These are phyloP conservation scores for Yponomeuta plumbellus DNA, from an alignment of 2,888 invertebrate species.

Conservation along the genomic window DNA sequence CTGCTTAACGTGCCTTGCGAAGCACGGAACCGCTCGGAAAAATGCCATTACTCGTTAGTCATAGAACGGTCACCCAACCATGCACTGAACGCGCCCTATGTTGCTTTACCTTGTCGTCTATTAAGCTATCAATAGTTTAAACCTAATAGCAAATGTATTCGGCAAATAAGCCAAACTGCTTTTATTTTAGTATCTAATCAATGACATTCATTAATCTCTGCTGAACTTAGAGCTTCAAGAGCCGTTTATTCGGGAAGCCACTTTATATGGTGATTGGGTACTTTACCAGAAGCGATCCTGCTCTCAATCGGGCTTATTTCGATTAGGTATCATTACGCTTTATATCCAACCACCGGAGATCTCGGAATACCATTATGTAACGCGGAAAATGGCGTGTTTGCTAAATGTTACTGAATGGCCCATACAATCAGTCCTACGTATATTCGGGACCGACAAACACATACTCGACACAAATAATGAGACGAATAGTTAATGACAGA, in stretches of 20 bases:
- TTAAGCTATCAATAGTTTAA: neutral
- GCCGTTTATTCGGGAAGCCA: conserved; percentile 47
- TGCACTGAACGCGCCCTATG: too few relatives aligned
- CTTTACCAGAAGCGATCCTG: conserved; percentile 47
- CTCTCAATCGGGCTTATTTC: conserved; percentile 22
- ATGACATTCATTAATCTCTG: conserved; percentile 52
- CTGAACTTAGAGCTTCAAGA: conserved; percentile 42
- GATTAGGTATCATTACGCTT: conserved; percentile 17
- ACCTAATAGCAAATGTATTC: neutral
- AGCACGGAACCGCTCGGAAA: too few relatives aligned
- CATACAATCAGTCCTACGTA: neutral
- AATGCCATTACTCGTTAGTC: too few relatives aligned
- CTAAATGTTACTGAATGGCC: neutral
- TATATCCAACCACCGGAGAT: conserved; percentile 7
- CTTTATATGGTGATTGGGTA: conserved; percentile 64
- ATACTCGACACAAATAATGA: too few relatives aligned
- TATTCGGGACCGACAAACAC: neutral
- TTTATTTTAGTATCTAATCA: conserved; percentile 30
- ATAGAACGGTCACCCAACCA: too few relatives aligned
- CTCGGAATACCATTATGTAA: conserved; percentile 2
- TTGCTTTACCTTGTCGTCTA: too few relatives aligned
- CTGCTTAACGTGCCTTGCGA: too few relatives aligned
- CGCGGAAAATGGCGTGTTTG: conserved; percentile 8
- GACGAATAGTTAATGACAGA: too few relatives aligned
- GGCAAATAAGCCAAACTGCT: neutral